These are phyloP conservation scores for Tenthredo mesomela DNA, from an alignment of 2,888 invertebrate species.

Conservation along the genomic window DNA sequence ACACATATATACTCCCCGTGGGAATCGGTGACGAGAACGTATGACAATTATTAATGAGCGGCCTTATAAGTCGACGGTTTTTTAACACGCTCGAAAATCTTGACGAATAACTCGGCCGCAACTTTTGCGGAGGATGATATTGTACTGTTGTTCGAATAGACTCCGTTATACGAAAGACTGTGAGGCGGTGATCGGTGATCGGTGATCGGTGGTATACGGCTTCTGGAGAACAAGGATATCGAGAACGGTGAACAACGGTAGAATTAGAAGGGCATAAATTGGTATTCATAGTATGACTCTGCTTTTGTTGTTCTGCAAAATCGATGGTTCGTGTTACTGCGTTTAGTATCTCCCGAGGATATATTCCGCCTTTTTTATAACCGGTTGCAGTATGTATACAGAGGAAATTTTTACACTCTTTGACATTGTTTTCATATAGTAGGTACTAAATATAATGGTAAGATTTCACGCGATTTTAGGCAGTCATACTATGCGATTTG, in stretches of 20 bases:
- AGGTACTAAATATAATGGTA: background rate
- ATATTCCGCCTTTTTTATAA: background rate
- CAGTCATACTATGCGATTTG: background rate
- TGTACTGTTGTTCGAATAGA: conserved; percentile 7
- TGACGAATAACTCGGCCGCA: background rate
- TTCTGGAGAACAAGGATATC: conserved; percentile 30
- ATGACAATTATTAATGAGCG: conserved; percentile 28
- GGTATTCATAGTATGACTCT: background rate
- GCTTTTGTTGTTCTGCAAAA: conserved; percentile 19
- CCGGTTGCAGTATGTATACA: background rate
- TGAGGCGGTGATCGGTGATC: conserved; percentile 27
- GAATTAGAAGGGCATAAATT: conserved; percentile 26
- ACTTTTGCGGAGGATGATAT: conserved; percentile 38
- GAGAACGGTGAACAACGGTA: background rate
- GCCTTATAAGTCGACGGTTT: conserved; percentile 25
- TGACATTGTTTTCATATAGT: background rate
- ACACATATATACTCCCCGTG: background rate
- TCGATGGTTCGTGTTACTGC: background rate
- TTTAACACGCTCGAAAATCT: conserved; percentile 34
- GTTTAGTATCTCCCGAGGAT: background rate
- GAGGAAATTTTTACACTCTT: background rate
- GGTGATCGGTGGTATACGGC: background rate
- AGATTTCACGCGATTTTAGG: background rate
- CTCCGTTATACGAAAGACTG: conserved; percentile 1
- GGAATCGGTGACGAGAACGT: conserved; percentile 15